Evolutionary conservation across 2,888 invertebrate genomes (phyloP).

Genomic region (Theretra japonica): DNA sequence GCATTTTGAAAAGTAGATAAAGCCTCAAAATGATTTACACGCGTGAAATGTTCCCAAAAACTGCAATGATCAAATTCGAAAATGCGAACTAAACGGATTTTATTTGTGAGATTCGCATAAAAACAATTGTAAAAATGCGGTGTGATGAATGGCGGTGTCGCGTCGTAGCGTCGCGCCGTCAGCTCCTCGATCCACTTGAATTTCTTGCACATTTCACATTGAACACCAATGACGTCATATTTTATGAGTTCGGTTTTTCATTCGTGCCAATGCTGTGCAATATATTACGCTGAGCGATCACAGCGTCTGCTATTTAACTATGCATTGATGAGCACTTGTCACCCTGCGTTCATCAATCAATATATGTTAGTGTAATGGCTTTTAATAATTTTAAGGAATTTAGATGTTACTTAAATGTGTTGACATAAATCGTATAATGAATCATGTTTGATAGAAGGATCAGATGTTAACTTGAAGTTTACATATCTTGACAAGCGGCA

Average conservation of each 20-base stretch:
- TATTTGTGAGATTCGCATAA: slow-evolving; percentile 15
- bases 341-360: background rate
- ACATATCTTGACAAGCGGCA: no score
- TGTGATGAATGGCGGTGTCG: slow-evolving; percentile 20
- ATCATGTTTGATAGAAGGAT: no score
- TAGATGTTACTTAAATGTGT: background rate
- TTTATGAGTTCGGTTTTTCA: background rate
- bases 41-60: background rate
- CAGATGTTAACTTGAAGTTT: no score
- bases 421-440: no score
- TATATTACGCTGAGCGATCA: background rate
- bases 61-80: background rate
- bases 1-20: background rate
- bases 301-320: background rate
- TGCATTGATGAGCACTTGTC: background rate
- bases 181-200: slow-evolving; percentile 19
- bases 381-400: background rate
- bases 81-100: slow-evolving; percentile 2
- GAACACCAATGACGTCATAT: slow-evolving; percentile 16
- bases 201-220: slow-evolving; percentile 19
- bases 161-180: slow-evolving; percentile 7
- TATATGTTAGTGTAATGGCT: background rate
- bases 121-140: slow-evolving; percentile 18
- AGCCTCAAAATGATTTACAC: background rate
- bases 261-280: slow-evolving; percentile 3